Conservation (phyloP, 2,113 vertebrate genomes). For the Mus musculus region DNA sequence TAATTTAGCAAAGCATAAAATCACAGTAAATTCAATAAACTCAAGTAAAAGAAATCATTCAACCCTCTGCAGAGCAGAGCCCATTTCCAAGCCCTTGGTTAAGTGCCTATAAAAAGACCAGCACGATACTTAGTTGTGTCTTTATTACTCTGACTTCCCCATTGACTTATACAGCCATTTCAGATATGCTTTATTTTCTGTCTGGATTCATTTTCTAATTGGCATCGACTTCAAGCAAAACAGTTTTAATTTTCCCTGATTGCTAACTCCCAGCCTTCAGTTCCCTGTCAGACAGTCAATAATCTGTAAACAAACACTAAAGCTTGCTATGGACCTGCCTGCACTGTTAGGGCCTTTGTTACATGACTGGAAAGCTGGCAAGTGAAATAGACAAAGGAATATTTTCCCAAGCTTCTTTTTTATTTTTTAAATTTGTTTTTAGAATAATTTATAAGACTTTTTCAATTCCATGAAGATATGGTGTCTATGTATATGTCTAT, state of each 20-base stretch:
- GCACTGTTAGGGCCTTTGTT: neutral
- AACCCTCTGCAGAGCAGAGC: conserved; percentile 61
- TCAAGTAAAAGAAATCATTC: conserved; percentile 72
- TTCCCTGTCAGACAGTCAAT: conserved; percentile 40
- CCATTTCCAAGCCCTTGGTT: conserved; percentile 49
- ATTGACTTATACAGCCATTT: conserved; percentile 52
- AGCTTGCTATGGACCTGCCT: neutral
- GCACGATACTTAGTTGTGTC: conserved; percentile 54
- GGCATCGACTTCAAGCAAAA: conserved; percentile 33
- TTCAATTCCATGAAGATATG: neutral
- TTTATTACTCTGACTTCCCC: conserved; percentile 61
- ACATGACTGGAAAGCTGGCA: neutral
- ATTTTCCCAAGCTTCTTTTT: neutral
- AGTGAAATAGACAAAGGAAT: neutral
- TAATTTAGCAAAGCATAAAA: conserved; percentile 69
- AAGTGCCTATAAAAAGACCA: conserved; percentile 75
- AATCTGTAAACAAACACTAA: conserved; percentile 66
- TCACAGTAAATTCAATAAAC: conserved; percentile 73
- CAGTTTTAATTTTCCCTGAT: conserved; percentile 58
- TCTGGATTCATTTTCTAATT: conserved; percentile 47
- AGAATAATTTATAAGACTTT: neutral
- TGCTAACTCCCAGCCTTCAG: conserved; percentile 35
- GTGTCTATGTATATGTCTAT: neutral
- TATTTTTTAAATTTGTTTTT: neutral
- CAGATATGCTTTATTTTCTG: conserved; percentile 50